Percentiles rank a stretch among this genome's conserved stretches.
phyloP scores from a whole-genome alignment of 2,113 vertebrate genomes.

The Microtus montanus region DNA sequence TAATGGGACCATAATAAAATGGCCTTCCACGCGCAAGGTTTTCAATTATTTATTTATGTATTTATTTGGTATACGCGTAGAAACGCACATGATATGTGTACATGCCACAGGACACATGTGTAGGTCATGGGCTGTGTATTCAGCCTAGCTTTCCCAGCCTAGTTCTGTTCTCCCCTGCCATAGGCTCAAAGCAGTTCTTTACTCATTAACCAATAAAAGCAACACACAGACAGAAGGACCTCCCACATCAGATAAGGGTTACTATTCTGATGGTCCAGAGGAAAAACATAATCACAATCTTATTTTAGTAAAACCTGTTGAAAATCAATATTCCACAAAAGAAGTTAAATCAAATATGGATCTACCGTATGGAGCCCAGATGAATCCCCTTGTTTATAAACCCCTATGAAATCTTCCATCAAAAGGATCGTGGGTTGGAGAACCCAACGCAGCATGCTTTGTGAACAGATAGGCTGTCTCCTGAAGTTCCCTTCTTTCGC shows the following conservation, averaged over 20 bases:
- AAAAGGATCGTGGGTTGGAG: not conserved
- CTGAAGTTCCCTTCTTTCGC: not conserved
- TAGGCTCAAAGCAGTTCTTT: too few relatives aligned
- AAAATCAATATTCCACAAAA: slow-evolving; percentile 38
- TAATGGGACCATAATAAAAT: not conserved
- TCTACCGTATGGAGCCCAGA: not conserved
- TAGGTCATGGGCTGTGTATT: not conserved
- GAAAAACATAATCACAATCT: not conserved
- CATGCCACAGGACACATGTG: not conserved
- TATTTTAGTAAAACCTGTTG: slow-evolving; percentile 26
- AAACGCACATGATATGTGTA: too few relatives aligned
- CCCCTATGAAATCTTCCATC: not conserved
- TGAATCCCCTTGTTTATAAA: not conserved
- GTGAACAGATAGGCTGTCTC: not conserved
- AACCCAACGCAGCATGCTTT: not conserved
- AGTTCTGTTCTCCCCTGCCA: too few relatives aligned
- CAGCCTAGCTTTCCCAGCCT: too few relatives aligned
- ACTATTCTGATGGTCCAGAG: not conserved
- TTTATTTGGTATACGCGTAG: not conserved
- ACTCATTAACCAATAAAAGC: too few relatives aligned
- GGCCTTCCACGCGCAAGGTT: slow-evolving; percentile 27
- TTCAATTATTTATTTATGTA: not conserved
- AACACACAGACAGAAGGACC: too few relatives aligned
- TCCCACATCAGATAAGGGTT: not conserved
- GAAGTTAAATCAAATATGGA: slow-evolving; percentile 2